Conservation (phyloP, 2,113 vertebrate genomes). For the Propithecus coquereli region DNA sequence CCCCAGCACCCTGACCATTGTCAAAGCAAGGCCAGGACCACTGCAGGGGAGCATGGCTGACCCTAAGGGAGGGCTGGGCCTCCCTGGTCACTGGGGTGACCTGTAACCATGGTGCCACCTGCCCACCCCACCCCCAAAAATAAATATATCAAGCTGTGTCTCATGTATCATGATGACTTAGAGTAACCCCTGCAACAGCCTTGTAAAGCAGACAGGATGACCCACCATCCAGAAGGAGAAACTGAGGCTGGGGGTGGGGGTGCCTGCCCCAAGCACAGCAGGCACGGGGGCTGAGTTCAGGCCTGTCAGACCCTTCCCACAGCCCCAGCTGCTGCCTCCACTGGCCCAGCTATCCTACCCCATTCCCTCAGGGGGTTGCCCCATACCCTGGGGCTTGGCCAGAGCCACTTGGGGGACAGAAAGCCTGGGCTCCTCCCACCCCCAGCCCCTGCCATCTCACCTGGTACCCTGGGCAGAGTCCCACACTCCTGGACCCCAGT, state of each 20-base stretch:
- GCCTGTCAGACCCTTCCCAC: too few species aligned
- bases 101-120: neutral
- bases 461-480: too few species aligned
- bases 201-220: neutral
- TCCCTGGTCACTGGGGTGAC: neutral
- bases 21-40: neutral
- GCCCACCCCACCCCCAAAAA: neutral
- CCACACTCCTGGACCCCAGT: neutral
- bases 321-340: neutral
- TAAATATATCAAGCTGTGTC: neutral
- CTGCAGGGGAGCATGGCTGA: neutral
- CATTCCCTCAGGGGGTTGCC: neutral
- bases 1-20: neutral
- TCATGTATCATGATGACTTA: neutral
- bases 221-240: neutral
- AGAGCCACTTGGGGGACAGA: neutral
- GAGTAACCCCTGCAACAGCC: neutral
- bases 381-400: neutral
- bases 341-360: neutral
- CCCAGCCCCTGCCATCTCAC: neutral
- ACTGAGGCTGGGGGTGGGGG: fast-evolving
- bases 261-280: neutral
- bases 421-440: neutral
- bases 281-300: fast-evolving
- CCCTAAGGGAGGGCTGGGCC: too few species aligned